Conservation (phyloP, 2,888 invertebrate genomes). For the Branchipolynoe longqiensis region DNA sequence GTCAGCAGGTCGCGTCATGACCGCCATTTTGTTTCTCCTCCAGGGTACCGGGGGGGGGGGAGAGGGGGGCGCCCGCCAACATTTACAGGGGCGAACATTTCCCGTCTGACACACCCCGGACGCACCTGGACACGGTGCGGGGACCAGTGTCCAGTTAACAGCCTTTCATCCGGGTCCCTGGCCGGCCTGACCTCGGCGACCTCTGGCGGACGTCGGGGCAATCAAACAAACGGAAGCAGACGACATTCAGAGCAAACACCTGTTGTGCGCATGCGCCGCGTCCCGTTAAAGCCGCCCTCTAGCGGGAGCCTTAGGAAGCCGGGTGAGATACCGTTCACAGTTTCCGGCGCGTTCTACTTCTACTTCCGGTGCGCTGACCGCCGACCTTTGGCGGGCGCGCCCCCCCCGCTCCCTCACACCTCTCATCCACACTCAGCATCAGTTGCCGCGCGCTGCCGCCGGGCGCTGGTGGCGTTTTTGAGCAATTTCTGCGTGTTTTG, state of each 20-base stretch:
- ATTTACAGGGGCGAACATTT: too few relatives aligned
- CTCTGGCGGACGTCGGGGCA: slow-evolving; percentile 25
- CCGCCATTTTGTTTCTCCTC: too few relatives aligned
- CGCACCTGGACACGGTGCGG: neutral
- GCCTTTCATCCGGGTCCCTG: neutral
- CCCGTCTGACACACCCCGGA: too few relatives aligned
- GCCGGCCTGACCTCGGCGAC: slow-evolving; percentile 25
- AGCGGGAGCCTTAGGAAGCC: neutral
- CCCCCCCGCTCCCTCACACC: neutral
- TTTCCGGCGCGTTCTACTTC: neutral
- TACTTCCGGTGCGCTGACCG: neutral
- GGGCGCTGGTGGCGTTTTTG: neutral
- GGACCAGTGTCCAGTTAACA: slow-evolving; percentile 23
- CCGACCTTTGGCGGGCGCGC: neutral
- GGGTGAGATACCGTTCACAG: neutral
- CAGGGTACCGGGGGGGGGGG: too few relatives aligned
- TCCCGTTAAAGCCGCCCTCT: slow-evolving; percentile 1
- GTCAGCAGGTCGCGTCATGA: too few relatives aligned
- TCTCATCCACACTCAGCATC: neutral
- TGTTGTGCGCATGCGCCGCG: slow-evolving; percentile 31
- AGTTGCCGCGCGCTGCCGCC: neutral
- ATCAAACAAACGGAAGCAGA: slow-evolving; percentile 29
- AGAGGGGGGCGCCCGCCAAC: too few relatives aligned
- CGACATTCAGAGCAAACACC: slow-evolving; percentile 27
- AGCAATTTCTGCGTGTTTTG: too few relatives aligned